phyloP scores from a whole-genome alignment of 2,797 vertebrate genomes.

The Falco peregrinus region DNA sequence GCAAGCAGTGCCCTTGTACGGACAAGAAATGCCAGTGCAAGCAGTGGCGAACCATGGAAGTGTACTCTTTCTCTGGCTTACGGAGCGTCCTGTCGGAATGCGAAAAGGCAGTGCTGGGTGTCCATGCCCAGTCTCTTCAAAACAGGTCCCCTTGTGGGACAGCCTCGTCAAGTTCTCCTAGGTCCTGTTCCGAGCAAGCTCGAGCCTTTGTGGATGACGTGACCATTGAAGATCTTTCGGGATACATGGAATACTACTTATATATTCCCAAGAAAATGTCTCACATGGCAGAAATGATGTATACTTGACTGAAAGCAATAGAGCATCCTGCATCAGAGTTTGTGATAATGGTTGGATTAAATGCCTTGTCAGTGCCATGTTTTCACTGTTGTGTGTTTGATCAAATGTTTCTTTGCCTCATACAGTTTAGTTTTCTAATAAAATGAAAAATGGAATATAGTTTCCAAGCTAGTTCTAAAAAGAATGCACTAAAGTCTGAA shows the following conservation, averaged over 20 bases:
- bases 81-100: constrained; percentile 81
- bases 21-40: constrained; percentile 66
- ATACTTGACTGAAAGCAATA: constrained; percentile 75
- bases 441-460: constrained; percentile 53
- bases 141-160: constrained; percentile 65
- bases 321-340: background rate
- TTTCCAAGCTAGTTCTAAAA: constrained; percentile 55
- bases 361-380: constrained; percentile 48
- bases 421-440: constrained; percentile 65
- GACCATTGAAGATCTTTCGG: constrained; percentile 92
- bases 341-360: constrained; percentile 11
- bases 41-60: constrained; percentile 78
- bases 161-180: constrained; percentile 68
- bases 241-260: constrained; percentile 91
- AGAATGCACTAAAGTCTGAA: constrained; percentile 48
- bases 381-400: constrained; percentile 56
- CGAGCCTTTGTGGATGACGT: constrained; percentile 87
- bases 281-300: constrained; percentile 91
- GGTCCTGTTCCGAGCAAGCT: constrained; percentile 87
- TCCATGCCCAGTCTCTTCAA: constrained; percentile 39
- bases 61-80: constrained; percentile 86
- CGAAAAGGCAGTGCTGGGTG: constrained; percentile 75
- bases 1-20: constrained; percentile 64
- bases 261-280: constrained; percentile 93
- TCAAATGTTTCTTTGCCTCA: constrained; percentile 62